Base-by-base conservation (phyloP, 92 coral and sea anemone species). In the Pocillopora meandrina region DNA sequence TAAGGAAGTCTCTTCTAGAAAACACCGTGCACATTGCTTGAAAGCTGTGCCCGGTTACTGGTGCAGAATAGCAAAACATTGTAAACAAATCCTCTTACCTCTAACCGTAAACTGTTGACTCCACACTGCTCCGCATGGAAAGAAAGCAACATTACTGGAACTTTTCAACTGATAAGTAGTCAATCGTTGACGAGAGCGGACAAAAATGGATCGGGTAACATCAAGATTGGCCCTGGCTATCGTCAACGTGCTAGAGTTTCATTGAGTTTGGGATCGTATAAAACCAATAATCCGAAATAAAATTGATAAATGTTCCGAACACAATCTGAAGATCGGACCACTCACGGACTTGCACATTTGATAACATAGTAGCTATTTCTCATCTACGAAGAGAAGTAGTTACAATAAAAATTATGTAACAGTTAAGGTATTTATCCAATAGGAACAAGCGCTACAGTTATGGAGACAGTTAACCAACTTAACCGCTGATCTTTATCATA, bases 271-370 rank as follows among this genome's bases (percentile, higher is more conserved):
- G n/a, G 66, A 62, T 62, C 66, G 17, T 16, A 14, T 62, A 62
- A 62, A 62, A 62, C 66, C 66, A 19, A 62, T 62, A 62, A 14
- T 16, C 66, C 20, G 66, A 62, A 10, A 14, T 62, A 62, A 62
- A 42, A 17, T 16, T 19, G 66, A 62, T 62, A 62, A 62, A 62
- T 62, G n/a, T 17, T 62, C 66, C 66, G 7, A 42, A 62, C 66
- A 62, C 66, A 62, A 62, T 62, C 66, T 19, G 66, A 62, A 62
- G 66, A 62, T 62, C 18, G n/a, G 66, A 62, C 66, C 66, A 16
- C 66, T 62, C 66, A 62, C 66, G 66, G 66, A 62, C 20, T 62
- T 62, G 15, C 66, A 62, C 66, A 62, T 10, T 62, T 19, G 66
- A 62, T 1, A 10, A 62, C 66, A 62, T 62, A 62, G 26, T 62